Evolutionary conservation across 2,888 invertebrate genomes (phyloP).

Genomic region (Emesis furor): DNA sequence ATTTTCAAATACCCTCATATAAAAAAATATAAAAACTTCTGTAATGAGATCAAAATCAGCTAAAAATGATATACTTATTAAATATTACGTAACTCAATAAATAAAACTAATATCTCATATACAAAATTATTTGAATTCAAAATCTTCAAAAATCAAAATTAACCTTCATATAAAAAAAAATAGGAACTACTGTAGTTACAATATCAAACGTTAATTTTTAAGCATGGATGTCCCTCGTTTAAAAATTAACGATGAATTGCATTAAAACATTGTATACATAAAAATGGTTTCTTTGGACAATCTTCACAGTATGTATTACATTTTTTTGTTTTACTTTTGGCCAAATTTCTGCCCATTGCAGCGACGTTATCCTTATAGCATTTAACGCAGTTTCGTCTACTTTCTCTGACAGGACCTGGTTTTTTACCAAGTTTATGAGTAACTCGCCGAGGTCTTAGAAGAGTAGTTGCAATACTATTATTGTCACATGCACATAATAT

Average conservation of each 20-base stretch:
- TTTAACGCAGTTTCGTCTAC: no score
- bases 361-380: neutral
- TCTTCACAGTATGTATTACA: conserved; percentile 26
- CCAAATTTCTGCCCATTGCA: conserved; percentile 28
- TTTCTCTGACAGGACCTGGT: neutral
- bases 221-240: neutral
- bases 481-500: neutral
- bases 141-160: neutral
- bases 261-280: conserved; percentile 34
- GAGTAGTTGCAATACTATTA: no score
- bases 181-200: neutral
- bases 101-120: neutral
- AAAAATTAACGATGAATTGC: conserved; percentile 31
- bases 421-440: neutral
- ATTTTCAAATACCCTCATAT: no score
- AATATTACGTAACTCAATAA: neutral
- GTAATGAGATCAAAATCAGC: neutral
- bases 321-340: conserved; percentile 36
- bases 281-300: conserved; percentile 29
- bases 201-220: neutral
- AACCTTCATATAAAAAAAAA: neutral
- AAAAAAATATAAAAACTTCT: no score
- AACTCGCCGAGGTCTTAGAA: no score
- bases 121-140: neutral
- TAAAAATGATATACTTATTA: neutral